Evolutionary conservation across 2,797 vertebrate species (phyloP).

Genomic region (Acipenser transmontanus): DNA sequence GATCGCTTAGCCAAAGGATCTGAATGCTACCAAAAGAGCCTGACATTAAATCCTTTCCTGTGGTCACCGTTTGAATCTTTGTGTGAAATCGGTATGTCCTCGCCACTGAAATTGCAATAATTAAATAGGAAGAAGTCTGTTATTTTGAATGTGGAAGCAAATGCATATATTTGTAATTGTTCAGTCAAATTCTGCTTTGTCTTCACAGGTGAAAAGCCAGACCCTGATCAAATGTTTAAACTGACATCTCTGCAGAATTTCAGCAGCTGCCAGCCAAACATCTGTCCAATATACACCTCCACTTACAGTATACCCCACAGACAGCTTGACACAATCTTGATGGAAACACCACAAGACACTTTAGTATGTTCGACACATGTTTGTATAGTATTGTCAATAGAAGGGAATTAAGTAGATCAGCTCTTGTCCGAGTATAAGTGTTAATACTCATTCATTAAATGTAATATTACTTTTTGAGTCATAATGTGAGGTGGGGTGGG

Average conservation of each 20-base stretch:
- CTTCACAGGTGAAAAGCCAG: slow-evolving; percentile 84
- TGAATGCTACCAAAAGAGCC: slow-evolving; percentile 97
- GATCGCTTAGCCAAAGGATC: slow-evolving; percentile 94
- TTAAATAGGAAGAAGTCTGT: too few relatives aligned
- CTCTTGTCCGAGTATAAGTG: too few relatives aligned
- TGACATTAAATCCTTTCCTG: slow-evolving; percentile 94
- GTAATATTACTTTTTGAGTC: too few relatives aligned
- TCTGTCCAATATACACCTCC: slow-evolving; percentile 79
- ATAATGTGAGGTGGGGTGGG: too few relatives aligned
- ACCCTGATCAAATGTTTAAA: slow-evolving; percentile 94
- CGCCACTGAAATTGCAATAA: too few relatives aligned
- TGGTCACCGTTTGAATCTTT: slow-evolving; percentile 95
- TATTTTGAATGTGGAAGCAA: too few relatives aligned
- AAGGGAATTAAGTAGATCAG: too few relatives aligned
- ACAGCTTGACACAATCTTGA: slow-evolving; percentile 84
- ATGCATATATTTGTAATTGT: not conserved
- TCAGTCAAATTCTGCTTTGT: not conserved
- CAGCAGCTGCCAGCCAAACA: slow-evolving; percentile 71
- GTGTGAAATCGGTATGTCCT: slow-evolving; percentile 88
- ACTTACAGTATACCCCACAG: slow-evolving; percentile 75
- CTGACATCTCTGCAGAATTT: slow-evolving; percentile 89
- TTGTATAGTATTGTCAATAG: too few relatives aligned
- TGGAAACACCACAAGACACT: slow-evolving; percentile 95
- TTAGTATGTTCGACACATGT: slow-evolving; percentile 62
- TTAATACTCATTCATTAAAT: too few relatives aligned